Base-by-base conservation (phyloP, 1,140 invertebrate species). In the Myzus persicae region DNA sequence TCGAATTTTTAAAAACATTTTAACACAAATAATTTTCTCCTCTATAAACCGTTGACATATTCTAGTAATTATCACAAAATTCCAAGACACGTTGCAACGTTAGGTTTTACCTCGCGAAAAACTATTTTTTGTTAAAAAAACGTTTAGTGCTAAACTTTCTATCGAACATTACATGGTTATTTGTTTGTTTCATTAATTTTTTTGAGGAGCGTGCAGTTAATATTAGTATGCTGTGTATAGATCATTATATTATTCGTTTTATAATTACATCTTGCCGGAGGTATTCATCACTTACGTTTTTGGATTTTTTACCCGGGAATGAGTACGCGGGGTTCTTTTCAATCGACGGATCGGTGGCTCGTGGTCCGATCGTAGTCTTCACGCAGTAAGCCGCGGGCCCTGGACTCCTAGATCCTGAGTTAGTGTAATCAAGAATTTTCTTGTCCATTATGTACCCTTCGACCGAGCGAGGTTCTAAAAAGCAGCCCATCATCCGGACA, bases 321-420 rank as follows among this genome's bases (percentile, higher is more conserved):
- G 76, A 81, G 36, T 81, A 81, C 20, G 76, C 76, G n/a, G 76
- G 76, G n/a, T 81, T 81, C n/a, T 81, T 81, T 38, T 81, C 76
- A 6, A 81, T 81, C 36, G 76, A 36, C 7, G 76, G 76, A 22
- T 81, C 76, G 20, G 76, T 81, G 11, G 76, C 76, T 36, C 14
- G 20, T 38, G n/a, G n/a, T 38, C 76, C 76, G n/a, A 81, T 81
- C 76, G 76, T 81, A 4, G 76, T 36, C 76, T 22, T 81, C 18
- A 81, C 76, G 76, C n/a, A 81, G 20, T 81, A 81, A 20, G 14
- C 20, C 36, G 76, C 76, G 4, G 76, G 76, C 2, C 76, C 76
- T 20, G 76, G 76, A 38, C 76, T 81, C 36, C 76, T 81, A 1
- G 36, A 81, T 36, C 76, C 76, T 1, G 36, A 20, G 76, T 40